Base-by-base conservation (phyloP, 2,888 invertebrate genomes). In the Eristalinus aeneus region DNA sequence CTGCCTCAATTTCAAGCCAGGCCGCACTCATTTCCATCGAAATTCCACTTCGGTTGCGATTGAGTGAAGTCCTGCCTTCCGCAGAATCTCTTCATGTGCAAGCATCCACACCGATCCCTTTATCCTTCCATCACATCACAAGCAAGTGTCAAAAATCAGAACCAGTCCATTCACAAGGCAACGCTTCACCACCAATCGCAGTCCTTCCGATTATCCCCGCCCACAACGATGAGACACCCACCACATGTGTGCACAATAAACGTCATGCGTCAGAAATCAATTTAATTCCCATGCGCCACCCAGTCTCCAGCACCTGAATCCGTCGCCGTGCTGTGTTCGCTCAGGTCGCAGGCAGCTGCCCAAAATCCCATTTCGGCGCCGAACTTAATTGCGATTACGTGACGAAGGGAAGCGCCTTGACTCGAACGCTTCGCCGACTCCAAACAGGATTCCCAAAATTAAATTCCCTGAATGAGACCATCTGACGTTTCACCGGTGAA, bases 331-430 rank as follows among this genome's bases (percentile, higher is more conserved):
- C 34, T 8, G 27, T 27, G 27, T 34, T 10, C 11, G 27, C 54
- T n/a, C 56, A 65, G 39, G 74, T 34, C 34, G 9, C 34, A 34
- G 65, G 34, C 27, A 27, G 11, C 56, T 32, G 3, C 32, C 61
- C 9, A 32, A 64, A 56, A 36, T 60, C 75, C 67, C 46, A 60
- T 75, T 60, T 67, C n/a, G 3, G n/a, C 46, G 31, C 39, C 32
- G 32, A 67, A 75, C 67, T 75, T 68, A 75, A 68, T 75, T 75
- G 75, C 67, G 67, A 56, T 68, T 60, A 67, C 75, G 67, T 75
- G 67, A 75, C 67, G 67, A 22, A 16, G 60, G 34, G 60, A 34
- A 36, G 67, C 65, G 58, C 74, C 56, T 54, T 63, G 12, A 46
- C 46, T 46, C 8, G 46, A 46, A 46, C 36, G 39, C 39, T 58